These are phyloP conservation scores for Moxostoma hubbsi DNA, from an alignment of 2,797 vertebrate genomes.

Conservation along the genomic window DNA sequence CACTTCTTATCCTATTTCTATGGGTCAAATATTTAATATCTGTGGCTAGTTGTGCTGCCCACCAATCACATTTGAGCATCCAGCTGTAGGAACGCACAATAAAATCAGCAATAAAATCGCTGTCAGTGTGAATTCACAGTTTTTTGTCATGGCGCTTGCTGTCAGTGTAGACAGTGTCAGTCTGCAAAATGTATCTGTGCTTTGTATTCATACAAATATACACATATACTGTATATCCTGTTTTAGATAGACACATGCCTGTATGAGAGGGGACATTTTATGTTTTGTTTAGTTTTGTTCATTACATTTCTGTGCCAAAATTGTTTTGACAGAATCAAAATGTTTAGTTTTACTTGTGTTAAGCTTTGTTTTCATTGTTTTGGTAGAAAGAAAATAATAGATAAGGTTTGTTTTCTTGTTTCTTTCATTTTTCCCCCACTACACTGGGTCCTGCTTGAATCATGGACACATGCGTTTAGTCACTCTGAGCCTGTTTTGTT, in stretches of 20 bases:
- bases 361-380: background rate
- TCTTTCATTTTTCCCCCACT: conserved; percentile 3
- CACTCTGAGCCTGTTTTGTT: conserved; percentile 56
- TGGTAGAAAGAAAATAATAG: background rate
- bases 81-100: background rate
- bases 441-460: conserved; percentile 45
- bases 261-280: background rate
- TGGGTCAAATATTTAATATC: background rate
- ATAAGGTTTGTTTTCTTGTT: background rate
- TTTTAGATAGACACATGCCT: background rate
- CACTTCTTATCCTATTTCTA: background rate
- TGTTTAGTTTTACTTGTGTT: background rate
- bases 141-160: no score
- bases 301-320: background rate
- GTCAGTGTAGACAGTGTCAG: no score
- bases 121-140: background rate
- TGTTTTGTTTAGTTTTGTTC: conserved; percentile 1
- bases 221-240: background rate
- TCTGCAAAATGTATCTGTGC: background rate
- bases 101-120: background rate
- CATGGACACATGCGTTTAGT: conserved; percentile 45
- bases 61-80: background rate
- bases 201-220: background rate
- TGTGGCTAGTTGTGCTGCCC: background rate
- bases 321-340: background rate